Evolutionary conservation across 2,113 vertebrate species (phyloP).

Genomic region (Sapayoa aenigma): DNA sequence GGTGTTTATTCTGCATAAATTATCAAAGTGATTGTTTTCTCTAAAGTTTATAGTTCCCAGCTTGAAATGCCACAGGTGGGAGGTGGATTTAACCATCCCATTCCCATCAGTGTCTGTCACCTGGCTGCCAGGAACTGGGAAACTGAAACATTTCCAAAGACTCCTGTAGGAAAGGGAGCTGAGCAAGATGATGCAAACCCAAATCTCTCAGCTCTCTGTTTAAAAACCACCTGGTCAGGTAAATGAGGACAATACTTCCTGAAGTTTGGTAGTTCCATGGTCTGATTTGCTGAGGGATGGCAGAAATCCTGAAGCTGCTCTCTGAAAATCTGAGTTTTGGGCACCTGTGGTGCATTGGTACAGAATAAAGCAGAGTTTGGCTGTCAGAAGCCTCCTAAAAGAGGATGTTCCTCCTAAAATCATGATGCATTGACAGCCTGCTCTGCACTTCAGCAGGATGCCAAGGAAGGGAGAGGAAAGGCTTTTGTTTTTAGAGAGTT

Average conservation of each 20-base stretch:
- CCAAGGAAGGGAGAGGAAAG: not conserved
- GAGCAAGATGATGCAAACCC: not conserved
- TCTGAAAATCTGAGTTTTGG: not conserved
- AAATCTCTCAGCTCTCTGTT: not conserved
- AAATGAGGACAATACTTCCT: not conserved
- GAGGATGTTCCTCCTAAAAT: not conserved
- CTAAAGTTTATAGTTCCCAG: not conserved
- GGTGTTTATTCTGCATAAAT: not conserved
- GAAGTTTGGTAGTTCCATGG: not conserved
- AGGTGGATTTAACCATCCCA: not conserved
- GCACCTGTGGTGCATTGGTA: not conserved
- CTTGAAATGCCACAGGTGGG: not conserved
- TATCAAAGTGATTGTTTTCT: not conserved
- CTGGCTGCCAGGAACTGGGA: not conserved
- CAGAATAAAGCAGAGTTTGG: not conserved
- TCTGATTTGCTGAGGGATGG: not conserved
- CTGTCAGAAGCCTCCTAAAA: not conserved
- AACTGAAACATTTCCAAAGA: not conserved
- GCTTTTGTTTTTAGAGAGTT: not conserved
- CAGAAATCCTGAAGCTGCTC: not conserved
- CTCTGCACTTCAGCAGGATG: not conserved
- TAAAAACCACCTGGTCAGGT: too few species aligned
- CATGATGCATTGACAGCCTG: not conserved
- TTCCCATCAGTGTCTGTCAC: not conserved
- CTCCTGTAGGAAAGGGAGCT: not conserved